Conservation (phyloP, 2,888 invertebrate genomes). For the Thumatha senex region DNA sequence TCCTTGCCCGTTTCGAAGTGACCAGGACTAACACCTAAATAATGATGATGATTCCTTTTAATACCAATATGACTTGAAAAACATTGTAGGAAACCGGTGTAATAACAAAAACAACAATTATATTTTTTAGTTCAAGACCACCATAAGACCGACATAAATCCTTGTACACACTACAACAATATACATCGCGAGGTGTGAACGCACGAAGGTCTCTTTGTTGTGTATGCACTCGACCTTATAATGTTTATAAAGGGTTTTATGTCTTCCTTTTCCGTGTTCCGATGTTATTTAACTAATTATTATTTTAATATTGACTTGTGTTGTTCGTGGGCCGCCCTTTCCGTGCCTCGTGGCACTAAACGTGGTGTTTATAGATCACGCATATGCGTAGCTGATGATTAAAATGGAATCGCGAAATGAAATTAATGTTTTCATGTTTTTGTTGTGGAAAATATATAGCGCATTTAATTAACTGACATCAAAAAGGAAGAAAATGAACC, state of each 20-base stretch:
- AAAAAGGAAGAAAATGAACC: neutral
- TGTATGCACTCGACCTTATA: constrained; percentile 35
- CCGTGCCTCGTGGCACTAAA: constrained; percentile 4
- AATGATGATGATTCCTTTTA: too few relatives aligned
- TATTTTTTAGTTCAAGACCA: constrained; percentile 14
- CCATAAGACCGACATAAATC: constrained; percentile 18
- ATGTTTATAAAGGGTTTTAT: constrained; percentile 27
- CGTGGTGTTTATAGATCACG: constrained; percentile 6
- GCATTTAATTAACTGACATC: neutral
- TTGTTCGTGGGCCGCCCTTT: constrained; percentile 5
- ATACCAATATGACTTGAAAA: neutral
- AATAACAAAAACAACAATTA: constrained; percentile 4
- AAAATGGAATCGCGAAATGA: neutral
- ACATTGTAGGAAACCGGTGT: neutral
- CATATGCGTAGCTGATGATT: constrained; percentile 3
- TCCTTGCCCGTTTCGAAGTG: too few relatives aligned
- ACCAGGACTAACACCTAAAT: too few relatives aligned
- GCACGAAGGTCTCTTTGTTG: constrained; percentile 29
- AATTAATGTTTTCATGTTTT: neutral
- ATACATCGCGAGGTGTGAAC: constrained; percentile 14
- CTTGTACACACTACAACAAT: constrained; percentile 23
- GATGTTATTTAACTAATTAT: constrained; percentile 19
- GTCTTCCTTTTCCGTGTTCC: constrained; percentile 32
- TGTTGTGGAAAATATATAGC: neutral
- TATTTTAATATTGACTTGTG: constrained; percentile 32